Base-by-base conservation (phyloP, 2,113 vertebrate species). In the Mormyrus lacerda region DNA sequence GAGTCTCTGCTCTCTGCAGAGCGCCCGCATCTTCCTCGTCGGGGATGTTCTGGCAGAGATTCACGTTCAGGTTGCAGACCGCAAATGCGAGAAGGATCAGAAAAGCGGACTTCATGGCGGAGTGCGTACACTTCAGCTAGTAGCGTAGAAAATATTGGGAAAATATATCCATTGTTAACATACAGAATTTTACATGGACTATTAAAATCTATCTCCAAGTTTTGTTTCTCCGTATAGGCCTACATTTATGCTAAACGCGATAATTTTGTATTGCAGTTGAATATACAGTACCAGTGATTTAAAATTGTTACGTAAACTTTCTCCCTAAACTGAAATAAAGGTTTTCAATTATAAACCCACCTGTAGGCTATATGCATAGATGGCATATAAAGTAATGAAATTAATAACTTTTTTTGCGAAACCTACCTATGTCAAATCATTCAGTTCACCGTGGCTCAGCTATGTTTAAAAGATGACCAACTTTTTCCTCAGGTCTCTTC, bases 81-180 rank as follows among this genome's bases (percentile, higher is more conserved):
- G 93, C 90, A 82, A 97, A 95, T 85, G 96, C 93, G 61, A 97
- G 89, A 91, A 96, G 91, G 88, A 95, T 88, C 89, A 96, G 93
- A 88, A 93, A 95, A 88, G 92, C 90, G 24, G 94, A 93, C 92
- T 94, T 94, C 97, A 98, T 98, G 89, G 84, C 92, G 89, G 89
- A 48, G 88, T 3, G 10, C 89, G n/a, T 31, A 65, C 90, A 93
- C 91, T 93, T 93, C 92, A 93, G 92, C 93, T 79, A 69, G 69
- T 90, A 88, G 15, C 10, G 35, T 48, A 84, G 45, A 35, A 87
- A 87, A 65, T n/a, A 21, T 27, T 53, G 5, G 8, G 24, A 47
- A 84, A 84, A 84, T 10, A 10, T 44, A n/a, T 84, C 24, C 8
- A 42, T 24, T 4, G 39, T 45, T n/a, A 47, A 47, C 82, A 84